Evolutionary conservation across 2,888 invertebrate genomes (phyloP).

Genomic region (Heliconius aoede): DNA sequence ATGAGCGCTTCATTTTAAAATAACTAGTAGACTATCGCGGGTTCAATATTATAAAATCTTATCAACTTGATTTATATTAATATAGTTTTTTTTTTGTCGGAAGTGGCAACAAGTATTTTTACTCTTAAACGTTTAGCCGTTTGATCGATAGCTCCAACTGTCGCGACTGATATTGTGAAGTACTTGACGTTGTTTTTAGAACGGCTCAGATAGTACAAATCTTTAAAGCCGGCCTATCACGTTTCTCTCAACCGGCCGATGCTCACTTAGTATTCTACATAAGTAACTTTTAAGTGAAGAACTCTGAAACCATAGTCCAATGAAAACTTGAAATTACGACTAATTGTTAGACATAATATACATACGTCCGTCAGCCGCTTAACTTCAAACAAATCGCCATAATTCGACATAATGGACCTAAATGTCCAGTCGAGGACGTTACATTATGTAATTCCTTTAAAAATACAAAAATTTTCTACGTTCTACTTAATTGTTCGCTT

Average conservation of each 20-base stretch:
- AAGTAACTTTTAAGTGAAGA: background rate
- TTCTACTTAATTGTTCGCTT: slow-evolving; percentile 49
- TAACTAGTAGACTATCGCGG: background rate
- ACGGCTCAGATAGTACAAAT: slow-evolving; percentile 11
- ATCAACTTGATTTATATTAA: background rate
- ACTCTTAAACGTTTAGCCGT: background rate
- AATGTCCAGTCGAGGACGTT: slow-evolving; percentile 43
- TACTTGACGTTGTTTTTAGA: slow-evolving; percentile 22
- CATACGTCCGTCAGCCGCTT: slow-evolving; percentile 27
- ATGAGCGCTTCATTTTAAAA: slow-evolving; percentile 2
- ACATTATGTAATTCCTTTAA: slow-evolving; percentile 49
- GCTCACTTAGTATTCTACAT: background rate
- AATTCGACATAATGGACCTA: slow-evolving; percentile 54
- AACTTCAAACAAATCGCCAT: slow-evolving; percentile 51
- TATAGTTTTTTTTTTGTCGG: background rate
- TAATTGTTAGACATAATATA: slow-evolving; percentile 28
- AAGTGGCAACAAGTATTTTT: background rate
- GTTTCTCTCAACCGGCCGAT: slow-evolving; percentile 5
- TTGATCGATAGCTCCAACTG: slow-evolving; percentile 28
- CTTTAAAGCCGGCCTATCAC: background rate
- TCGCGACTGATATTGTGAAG: slow-evolving; percentile 29
- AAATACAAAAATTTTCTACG: slow-evolving; percentile 45
- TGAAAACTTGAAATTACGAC: slow-evolving; percentile 24
- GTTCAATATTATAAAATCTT: background rate
- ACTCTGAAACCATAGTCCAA: background rate